phyloP scores from a whole-genome alignment of 2,113 vertebrate genomes.

The Heterotis niloticus region DNA sequence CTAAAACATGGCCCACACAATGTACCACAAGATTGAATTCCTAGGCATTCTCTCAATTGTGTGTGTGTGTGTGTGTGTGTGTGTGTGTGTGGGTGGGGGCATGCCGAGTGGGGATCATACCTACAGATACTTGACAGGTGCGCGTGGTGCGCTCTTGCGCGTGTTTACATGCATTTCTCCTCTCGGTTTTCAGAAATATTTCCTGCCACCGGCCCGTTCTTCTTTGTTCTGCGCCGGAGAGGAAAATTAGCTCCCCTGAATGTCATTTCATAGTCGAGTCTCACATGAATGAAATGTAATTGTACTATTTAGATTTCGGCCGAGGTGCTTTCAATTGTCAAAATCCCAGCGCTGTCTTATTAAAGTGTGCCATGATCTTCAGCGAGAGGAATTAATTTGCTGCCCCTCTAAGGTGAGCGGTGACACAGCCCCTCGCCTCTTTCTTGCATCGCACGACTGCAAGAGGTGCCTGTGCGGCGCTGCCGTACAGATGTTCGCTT shows the following conservation, averaged over 20 bases:
- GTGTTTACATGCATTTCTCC: neutral
- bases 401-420: neutral
- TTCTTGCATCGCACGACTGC: neutral
- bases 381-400: neutral
- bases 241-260: neutral
- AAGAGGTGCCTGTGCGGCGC: neutral
- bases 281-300: conserved; percentile 10
- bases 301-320: neutral
- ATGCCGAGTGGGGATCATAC: neutral
- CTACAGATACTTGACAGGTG: neutral
- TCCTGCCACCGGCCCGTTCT: conserved; percentile 9
- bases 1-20: neutral
- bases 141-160: neutral
- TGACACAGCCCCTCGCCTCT: neutral
- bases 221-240: neutral
- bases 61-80: neutral
- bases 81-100: too few relatives aligned
- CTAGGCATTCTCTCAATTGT: neutral
- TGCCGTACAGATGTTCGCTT: too few relatives aligned
- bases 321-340: neutral
- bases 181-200: neutral
- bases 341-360: conserved; percentile 10
- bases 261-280: neutral
- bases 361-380: neutral
- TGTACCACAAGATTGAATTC: neutral